A percentile compares a stretch with the other conserved stretches of the same genome.
Evolutionary conservation across 2,113 vertebrate genomes (phyloP).

Genomic region (Noctilio leporinus): DNA sequence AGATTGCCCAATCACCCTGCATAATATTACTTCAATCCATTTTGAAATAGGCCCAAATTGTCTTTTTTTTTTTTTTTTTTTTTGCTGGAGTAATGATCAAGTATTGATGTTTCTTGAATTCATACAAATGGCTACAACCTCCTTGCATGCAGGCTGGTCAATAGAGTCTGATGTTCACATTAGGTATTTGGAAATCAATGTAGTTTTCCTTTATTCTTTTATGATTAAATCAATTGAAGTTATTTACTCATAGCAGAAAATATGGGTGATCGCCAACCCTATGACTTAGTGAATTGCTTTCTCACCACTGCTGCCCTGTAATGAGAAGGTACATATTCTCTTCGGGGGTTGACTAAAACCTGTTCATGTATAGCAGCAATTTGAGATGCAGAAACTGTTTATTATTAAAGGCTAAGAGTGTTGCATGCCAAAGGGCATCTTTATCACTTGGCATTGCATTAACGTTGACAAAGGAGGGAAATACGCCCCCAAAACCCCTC

Average conservation of each 20-base stretch:
- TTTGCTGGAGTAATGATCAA: slow-evolving; percentile 81
- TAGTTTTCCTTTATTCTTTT: slow-evolving; percentile 87
- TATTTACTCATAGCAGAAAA: slow-evolving; percentile 88
- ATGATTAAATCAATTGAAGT: slow-evolving; percentile 87
- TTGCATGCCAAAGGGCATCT: slow-evolving; percentile 80
- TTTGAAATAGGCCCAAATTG: slow-evolving; percentile 79
- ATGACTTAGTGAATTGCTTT: slow-evolving; percentile 78
- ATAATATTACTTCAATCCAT: slow-evolving; percentile 75
- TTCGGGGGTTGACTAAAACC: slow-evolving; percentile 80
- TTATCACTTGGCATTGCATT: slow-evolving; percentile 78
- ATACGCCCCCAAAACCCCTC: slow-evolving; percentile 61
- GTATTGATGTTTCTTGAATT: slow-evolving; percentile 82
- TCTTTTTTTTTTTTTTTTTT: slow-evolving; percentile 78
- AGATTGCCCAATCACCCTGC: slow-evolving; percentile 68
- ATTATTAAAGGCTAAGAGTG: slow-evolving; percentile 79
- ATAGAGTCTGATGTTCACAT: slow-evolving; percentile 83
- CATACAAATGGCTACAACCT: slow-evolving; percentile 80
- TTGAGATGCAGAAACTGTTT: slow-evolving; percentile 81
- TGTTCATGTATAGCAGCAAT: slow-evolving; percentile 80
- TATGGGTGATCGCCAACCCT: slow-evolving; percentile 80
- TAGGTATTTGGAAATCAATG: slow-evolving; percentile 86
- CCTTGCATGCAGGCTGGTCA: slow-evolving; percentile 76
- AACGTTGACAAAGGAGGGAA: slow-evolving; percentile 76
- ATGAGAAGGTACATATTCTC: slow-evolving; percentile 79
- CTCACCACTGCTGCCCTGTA: slow-evolving; percentile 76